Conservation (phyloP, 1,140 invertebrate species). For the Apolygus lucorum region DNA sequence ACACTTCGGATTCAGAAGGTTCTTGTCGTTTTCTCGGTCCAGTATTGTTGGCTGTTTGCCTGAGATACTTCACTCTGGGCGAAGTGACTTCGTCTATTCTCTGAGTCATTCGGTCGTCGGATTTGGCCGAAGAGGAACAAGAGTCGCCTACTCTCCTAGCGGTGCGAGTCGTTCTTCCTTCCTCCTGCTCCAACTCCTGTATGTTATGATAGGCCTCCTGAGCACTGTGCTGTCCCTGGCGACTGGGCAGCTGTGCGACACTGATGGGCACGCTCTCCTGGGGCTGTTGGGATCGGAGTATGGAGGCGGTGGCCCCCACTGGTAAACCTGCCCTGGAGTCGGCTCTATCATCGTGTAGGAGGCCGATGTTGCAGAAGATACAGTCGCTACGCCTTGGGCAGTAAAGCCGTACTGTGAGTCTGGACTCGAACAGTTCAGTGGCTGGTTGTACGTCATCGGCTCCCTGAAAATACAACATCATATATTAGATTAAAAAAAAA, state of each 20-base stretch:
- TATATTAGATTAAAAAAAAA: background rate
- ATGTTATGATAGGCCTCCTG: constrained; percentile 13
- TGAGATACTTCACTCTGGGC: constrained; percentile 26
- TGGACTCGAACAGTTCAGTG: constrained; percentile 28
- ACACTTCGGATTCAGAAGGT: constrained; percentile 60
- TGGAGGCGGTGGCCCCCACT: constrained; percentile 32
- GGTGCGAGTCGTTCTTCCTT: background rate
- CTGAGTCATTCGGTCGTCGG: constrained; percentile 6
- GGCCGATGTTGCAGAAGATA: constrained; percentile 25
- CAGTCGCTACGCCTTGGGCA: constrained; percentile 25
- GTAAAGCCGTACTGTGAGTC: constrained; percentile 32
- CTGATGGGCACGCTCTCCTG: constrained; percentile 22
- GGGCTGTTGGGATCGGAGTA: constrained; percentile 32
- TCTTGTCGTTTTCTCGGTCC: constrained; percentile 29
- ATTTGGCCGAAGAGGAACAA: constrained; percentile 28
- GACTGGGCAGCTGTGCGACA: constrained; percentile 23
- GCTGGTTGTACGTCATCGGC: constrained; percentile 22
- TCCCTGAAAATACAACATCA: constrained; percentile 28
- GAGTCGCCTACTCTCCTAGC: constrained; percentile 15
- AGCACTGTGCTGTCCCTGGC: constrained; percentile 1
- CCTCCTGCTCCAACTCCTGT: constrained; percentile 10
- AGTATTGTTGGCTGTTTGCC: constrained; percentile 21
- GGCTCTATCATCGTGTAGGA: constrained; percentile 29
- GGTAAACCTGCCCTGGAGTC: constrained; percentile 20
- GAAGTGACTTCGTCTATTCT: constrained; percentile 21